These are phyloP conservation scores for Rapana venosa DNA, from an alignment of 2,888 invertebrate genomes.

Conservation along the genomic window DNA sequence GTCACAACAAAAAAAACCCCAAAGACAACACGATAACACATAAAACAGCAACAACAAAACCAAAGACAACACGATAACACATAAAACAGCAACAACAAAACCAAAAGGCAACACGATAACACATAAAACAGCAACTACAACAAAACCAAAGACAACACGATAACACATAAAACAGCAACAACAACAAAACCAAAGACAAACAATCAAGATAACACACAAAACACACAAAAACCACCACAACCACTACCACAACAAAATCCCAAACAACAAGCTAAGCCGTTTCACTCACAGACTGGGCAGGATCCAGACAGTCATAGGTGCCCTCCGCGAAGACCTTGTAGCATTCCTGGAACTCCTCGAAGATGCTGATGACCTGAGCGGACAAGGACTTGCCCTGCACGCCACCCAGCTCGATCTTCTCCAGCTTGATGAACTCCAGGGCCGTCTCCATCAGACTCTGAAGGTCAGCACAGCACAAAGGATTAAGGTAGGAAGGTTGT, in stretches of 20 bases:
- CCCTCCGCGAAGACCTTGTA: conserved; percentile 77
- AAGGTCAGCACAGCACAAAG: conserved; percentile 26
- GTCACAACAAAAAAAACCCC: no score
- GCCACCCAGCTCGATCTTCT: conserved; percentile 95
- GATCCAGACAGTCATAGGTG: conserved; percentile 77
- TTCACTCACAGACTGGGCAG: conserved; percentile 49
- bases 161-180: no score
- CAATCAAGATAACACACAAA: no score
- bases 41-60: no score
- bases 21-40: no score
- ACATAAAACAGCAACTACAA: no score
- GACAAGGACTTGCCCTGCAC: conserved; percentile 79
- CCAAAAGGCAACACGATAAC: no score
- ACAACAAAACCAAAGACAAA: no score
- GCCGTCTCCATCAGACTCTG: conserved; percentile 94
- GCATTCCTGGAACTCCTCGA: conserved; percentile 78
- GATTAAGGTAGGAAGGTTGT: not conserved
- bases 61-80: no score
- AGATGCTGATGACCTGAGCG: conserved; percentile 75
- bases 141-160: no score
- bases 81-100: no score
- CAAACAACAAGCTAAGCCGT: not conserved
- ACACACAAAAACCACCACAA: not conserved
- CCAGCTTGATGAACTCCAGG: conserved; percentile 94
- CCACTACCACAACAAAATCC: not conserved